phyloP scores from a whole-genome alignment of 2,888 invertebrate genomes.

The Epirrhoe alternata region DNA sequence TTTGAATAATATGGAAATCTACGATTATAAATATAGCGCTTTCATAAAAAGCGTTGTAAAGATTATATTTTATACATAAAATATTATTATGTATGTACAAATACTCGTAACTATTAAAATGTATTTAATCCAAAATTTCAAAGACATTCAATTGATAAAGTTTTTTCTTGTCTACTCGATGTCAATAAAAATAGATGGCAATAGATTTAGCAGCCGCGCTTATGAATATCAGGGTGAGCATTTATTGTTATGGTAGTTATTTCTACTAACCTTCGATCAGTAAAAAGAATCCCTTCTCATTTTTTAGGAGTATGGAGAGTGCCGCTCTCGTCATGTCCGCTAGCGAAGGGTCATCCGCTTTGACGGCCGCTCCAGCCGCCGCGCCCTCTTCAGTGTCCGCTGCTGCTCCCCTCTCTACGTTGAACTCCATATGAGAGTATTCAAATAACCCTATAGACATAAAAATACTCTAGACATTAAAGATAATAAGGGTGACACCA shows the following conservation, averaged over 20 bases:
- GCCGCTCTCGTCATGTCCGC: conserved; percentile 92
- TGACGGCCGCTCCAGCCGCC: conserved; percentile 85
- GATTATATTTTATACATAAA: background rate
- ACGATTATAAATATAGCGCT: background rate
- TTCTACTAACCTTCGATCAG: conserved; percentile 88
- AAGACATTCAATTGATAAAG: too few relatives aligned
- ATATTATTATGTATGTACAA: too few relatives aligned
- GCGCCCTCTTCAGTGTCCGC: conserved; percentile 81
- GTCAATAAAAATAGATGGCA: too few relatives aligned
- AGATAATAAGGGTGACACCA: background rate
- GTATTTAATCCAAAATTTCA: too few relatives aligned
- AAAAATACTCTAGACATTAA: background rate
- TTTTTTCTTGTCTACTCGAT: too few relatives aligned
- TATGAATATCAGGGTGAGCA: too few relatives aligned
- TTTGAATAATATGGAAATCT: background rate
- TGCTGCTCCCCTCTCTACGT: conserved; percentile 88
- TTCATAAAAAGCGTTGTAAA: background rate
- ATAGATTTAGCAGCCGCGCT: too few relatives aligned
- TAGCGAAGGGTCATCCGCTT: conserved; percentile 89
- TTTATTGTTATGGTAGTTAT: background rate
- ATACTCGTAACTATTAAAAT: too few relatives aligned
- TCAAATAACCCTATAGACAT: conserved; percentile 87
- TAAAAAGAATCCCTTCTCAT: conserved; percentile 90
- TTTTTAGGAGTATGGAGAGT: conserved; percentile 88
- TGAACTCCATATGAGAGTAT: conserved; percentile 92